Base-by-base conservation (phyloP, 2,888 invertebrate genomes). In the Agrochola circellaris region DNA sequence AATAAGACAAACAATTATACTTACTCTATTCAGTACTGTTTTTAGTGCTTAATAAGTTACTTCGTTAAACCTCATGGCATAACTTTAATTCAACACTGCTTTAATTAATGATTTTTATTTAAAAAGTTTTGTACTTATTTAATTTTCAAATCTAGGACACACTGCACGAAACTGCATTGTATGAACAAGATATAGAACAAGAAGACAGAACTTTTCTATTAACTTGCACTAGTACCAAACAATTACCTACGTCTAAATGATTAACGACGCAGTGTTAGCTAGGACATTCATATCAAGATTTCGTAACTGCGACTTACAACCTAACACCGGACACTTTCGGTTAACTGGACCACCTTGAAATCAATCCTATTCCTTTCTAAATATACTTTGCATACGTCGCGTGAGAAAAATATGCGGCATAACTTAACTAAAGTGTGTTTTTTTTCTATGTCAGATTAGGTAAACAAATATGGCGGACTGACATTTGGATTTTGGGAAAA, bases 351-450 rank as follows among this genome's bases (percentile, higher is more conserved):
- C 89, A 86, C 95, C 95, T 95, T 95, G 95, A 94, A 94, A 90
- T 89, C 82, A 89, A 93, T 93, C 90, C 83, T 76, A 82, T 89
- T 88, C 95, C 95, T 94, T 95, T 95, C 94, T 93, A 95, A 94
- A 92, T 89, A 89, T 85, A 89, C 86, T 93, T 92, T 91, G 91
- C 91, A 93, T 88, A 90, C 79, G 77, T 89, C 73, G 81, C 88
- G 89, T 91, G 91, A 89, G 90, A 91, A 91, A 89, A 89, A 83
- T 87, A 83, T 83, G 65, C 67, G 2, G 58, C 6, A 8, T 60
- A 45, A 34, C 8, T 26, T 23, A 51, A 34, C 4, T 23, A 48
- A 9, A 56, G 23, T 54, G 38, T 20, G 20, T 71, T 56, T 45
- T 38, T 8, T 77, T 54, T 60, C 7, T 6, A 20, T 26, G 26